phyloP scores from a whole-genome alignment of 2,113 vertebrate species.

The Anas platyrhynchos region DNA sequence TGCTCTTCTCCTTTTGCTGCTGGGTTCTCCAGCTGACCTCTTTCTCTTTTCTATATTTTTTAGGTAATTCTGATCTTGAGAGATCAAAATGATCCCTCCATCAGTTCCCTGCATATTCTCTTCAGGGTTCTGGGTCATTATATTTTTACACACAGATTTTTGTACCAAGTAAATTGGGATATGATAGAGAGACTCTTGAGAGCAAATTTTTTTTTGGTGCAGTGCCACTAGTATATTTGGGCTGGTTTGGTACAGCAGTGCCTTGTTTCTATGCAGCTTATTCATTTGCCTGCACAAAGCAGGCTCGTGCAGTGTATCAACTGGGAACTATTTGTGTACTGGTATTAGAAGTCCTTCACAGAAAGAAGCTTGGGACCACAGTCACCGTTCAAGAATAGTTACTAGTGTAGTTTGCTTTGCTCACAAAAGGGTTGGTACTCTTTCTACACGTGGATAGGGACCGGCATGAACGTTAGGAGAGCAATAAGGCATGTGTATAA shows the following conservation, averaged over 20 bases:
- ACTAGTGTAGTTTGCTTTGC: not conserved
- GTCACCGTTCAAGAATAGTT: accelerated
- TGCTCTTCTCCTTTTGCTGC: not conserved
- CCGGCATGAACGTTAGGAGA: not conserved
- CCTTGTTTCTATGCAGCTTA: not conserved
- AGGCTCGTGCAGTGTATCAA: not conserved
- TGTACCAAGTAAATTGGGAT: not conserved
- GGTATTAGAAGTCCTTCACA: not conserved
- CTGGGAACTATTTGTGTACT: not conserved
- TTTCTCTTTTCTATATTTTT: not conserved
- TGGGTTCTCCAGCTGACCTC: accelerated
- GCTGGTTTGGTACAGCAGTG: not conserved
- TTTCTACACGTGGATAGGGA: not conserved
- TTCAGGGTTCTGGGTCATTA: not conserved
- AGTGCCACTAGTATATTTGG: not conserved
- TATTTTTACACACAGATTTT: not conserved
- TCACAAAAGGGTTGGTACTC: accelerated
- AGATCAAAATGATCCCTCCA: not conserved
- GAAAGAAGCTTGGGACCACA: not conserved
- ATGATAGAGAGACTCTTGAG: not conserved
- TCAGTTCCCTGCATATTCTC: not conserved
- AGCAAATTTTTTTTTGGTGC: not conserved
- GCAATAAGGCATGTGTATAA: not conserved
- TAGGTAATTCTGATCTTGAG: not conserved
- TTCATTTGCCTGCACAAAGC: not conserved